Conservation (phyloP, 2,888 invertebrate species). For the Epinotia demarniana region DNA sequence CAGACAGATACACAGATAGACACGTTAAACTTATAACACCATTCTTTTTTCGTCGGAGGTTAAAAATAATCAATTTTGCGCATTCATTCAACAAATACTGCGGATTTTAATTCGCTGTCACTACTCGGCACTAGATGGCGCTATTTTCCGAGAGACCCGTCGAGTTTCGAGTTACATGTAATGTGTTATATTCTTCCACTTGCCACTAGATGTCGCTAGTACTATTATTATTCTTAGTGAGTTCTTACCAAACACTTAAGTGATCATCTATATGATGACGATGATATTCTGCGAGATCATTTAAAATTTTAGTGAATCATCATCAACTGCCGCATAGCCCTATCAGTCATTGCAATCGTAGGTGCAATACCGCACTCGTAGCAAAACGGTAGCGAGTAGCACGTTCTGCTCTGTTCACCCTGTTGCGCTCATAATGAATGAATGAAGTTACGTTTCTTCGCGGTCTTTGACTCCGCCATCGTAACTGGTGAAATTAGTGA, state of each 20-base stretch:
- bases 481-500: constrained; percentile 18
- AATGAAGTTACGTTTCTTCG: constrained; percentile 23
- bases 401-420: constrained; percentile 22
- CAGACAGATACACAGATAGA: too few species aligned
- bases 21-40: too few species aligned
- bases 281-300: too few species aligned
- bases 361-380: neutral
- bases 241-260: too few species aligned
- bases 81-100: neutral
- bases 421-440: constrained; percentile 27
- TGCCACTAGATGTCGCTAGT: constrained; percentile 26
- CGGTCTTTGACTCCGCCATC: constrained; percentile 17
- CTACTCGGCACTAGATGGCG: constrained; percentile 41
- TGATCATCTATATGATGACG: too few species aligned
- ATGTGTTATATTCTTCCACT: neutral
- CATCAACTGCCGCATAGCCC: neutral
- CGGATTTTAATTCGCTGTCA: neutral
- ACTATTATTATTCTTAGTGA: neutral
- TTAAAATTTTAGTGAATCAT: too few species aligned
- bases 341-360: neutral
- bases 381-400: neutral
- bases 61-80: too few species aligned
- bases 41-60: too few species aligned
- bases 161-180: neutral
- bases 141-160: neutral